Percentiles rank a stretch among this genome's conserved stretches.
Conservation (phyloP, 2,888 invertebrate species). For the Drosophila cognata region DNA sequence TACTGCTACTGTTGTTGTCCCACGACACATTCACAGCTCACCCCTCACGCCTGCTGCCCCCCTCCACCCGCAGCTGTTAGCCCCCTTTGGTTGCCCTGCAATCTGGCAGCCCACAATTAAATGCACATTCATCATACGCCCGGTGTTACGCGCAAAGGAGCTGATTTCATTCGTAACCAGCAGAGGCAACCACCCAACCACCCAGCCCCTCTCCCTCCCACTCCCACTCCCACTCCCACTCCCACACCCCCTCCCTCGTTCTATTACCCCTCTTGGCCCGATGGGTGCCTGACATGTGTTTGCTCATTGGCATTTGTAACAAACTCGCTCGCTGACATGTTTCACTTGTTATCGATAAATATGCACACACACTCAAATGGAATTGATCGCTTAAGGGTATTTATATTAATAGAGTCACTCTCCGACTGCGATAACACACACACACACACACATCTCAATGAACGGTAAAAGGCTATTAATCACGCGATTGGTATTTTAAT, state of each 20-base stretch:
- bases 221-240: background rate
- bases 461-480: conserved; percentile 52
- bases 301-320: conserved; percentile 60
- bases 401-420: conserved; percentile 31
- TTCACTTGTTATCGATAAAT: conserved; percentile 48
- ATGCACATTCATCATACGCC: conserved; percentile 73
- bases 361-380: conserved; percentile 5
- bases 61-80: background rate
- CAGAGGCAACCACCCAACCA: background rate
- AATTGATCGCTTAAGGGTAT: conserved; percentile 9
- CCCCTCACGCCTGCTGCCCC: background rate
- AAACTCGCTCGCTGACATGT: conserved; percentile 48
- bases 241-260: too few relatives aligned
- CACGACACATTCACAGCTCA: background rate
- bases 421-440: conserved; percentile 29
- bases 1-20: conserved; percentile 2
- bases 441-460: conserved; percentile 15
- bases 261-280: background rate
- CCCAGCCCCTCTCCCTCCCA: background rate
- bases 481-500: conserved; percentile 49
- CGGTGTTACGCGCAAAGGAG: conserved; percentile 53
- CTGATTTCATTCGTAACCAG: conserved; percentile 15
- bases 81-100: conserved; percentile 5
- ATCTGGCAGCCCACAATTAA: conserved; percentile 62
- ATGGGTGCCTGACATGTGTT: conserved; percentile 57